phyloP scores from a whole-genome alignment of 2,888 invertebrate species.

The Dryobota labecula region DNA sequence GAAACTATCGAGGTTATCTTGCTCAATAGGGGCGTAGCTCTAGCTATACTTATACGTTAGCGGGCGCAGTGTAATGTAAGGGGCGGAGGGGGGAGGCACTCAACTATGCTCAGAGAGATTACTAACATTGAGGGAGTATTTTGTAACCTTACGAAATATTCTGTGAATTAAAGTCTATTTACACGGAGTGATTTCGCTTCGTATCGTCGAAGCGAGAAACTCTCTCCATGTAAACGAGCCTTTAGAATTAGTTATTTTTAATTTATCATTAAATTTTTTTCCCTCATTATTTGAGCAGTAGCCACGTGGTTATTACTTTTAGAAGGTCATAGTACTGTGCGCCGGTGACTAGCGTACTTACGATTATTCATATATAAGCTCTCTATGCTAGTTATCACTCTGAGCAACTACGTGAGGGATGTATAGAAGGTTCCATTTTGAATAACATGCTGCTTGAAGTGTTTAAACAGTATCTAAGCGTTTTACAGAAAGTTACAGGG shows the following conservation, averaged over 20 bases:
- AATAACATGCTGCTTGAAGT: slow-evolving; percentile 33
- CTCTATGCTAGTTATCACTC: background rate
- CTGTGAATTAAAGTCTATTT: background rate
- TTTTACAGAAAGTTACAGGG: slow-evolving; percentile 27
- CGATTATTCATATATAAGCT: background rate
- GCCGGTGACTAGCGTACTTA: no score
- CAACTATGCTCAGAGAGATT: slow-evolving; percentile 24
- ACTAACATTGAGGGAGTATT: background rate
- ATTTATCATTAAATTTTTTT: background rate
- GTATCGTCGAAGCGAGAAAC: background rate
- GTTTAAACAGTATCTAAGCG: slow-evolving; percentile 11
- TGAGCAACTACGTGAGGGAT: slow-evolving; percentile 23
- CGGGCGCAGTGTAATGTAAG: slow-evolving; percentile 68
- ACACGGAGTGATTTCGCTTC: background rate
- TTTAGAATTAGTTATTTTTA: no score
- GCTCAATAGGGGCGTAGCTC: slow-evolving; percentile 71
- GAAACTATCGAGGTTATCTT: slow-evolving; percentile 89
- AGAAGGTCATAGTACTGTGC: background rate
- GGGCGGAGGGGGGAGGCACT: slow-evolving; percentile 40
- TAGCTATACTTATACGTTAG: slow-evolving; percentile 79
- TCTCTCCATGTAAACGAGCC: background rate
- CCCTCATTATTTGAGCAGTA: background rate
- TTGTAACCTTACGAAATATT: background rate
- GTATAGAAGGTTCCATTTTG: slow-evolving; percentile 8
- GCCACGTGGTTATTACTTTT: background rate